phyloP scores from a whole-genome alignment of 2,113 vertebrate genomes.

The Pluvianellus socialis region DNA sequence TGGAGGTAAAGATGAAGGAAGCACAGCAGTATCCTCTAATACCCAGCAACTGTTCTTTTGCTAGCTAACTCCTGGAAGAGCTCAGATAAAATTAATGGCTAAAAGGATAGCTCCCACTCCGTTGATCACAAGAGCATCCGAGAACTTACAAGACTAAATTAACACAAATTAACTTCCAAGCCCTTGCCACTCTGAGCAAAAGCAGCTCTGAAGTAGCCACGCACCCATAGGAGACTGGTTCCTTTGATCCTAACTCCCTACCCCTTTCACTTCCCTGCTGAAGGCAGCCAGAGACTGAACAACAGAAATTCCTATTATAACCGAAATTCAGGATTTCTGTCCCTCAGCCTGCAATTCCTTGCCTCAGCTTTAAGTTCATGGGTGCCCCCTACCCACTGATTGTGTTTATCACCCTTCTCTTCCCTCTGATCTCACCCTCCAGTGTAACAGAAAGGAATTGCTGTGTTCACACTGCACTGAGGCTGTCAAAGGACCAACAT shows the following conservation, averaged over 20 bases:
- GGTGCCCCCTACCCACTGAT: background rate
- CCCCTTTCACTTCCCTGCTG: background rate
- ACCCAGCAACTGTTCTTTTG: background rate
- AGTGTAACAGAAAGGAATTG: background rate
- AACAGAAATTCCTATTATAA: background rate
- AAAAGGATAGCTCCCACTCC: background rate
- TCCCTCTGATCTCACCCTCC: background rate
- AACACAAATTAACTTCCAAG: background rate
- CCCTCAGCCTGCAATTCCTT: background rate
- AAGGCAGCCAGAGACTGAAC: background rate
- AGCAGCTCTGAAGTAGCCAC: background rate
- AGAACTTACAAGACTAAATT: background rate
- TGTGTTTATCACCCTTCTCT: background rate
- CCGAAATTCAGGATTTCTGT: background rate
- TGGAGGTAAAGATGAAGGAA: background rate
- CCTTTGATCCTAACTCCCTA: background rate
- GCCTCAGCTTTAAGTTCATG: background rate
- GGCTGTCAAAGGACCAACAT: background rate
- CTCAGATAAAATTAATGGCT: background rate
- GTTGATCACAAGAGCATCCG: background rate
- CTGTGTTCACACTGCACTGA: background rate
- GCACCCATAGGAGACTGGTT: background rate
- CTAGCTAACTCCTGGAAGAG: background rate
- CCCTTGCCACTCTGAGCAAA: background rate
- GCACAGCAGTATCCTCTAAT: background rate